These are phyloP conservation scores for Spondyliosoma cantharus DNA, from an alignment of 2,797 vertebrate species.

Conservation along the genomic window DNA sequence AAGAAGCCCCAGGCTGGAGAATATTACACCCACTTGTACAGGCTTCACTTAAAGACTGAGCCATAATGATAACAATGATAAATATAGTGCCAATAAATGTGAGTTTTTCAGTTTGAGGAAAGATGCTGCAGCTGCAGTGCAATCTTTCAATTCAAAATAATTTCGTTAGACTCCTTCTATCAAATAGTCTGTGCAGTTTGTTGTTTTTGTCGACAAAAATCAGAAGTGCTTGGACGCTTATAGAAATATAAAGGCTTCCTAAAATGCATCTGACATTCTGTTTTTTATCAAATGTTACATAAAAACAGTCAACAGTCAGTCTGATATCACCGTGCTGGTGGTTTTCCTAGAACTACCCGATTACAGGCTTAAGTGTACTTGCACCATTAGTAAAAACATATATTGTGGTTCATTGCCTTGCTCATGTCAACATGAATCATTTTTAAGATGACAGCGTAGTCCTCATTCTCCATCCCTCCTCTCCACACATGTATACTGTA, in stretches of 20 bases:
- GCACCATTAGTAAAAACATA: too few relatives aligned
- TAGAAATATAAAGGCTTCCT: neutral
- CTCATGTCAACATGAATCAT: too few relatives aligned
- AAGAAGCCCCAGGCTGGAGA: slow-evolving; percentile 9
- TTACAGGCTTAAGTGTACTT: too few relatives aligned
- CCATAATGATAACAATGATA: slow-evolving; percentile 13
- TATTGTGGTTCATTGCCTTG: too few relatives aligned
- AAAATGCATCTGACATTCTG: neutral
- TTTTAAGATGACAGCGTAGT: too few relatives aligned
- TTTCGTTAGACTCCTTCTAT: neutral
- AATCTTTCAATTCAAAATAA: neutral
- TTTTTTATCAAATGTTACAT: neutral
- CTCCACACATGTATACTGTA: too few relatives aligned
- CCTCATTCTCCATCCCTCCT: too few relatives aligned
- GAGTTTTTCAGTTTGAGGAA: slow-evolving; percentile 5
- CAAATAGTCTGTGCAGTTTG: neutral
- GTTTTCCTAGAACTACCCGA: too few relatives aligned
- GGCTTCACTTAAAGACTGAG: slow-evolving; percentile 17
- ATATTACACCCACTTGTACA: slow-evolving; percentile 9
- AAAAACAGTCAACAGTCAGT: neutral
- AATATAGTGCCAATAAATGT: slow-evolving; percentile 21
- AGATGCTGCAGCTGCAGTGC: neutral
- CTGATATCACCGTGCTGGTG: too few relatives aligned
- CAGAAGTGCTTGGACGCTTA: neutral
- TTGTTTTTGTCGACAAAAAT: neutral